Base-by-base conservation (phyloP, 2,888 invertebrate species). In the Hydrotaea diabolus region DNA sequence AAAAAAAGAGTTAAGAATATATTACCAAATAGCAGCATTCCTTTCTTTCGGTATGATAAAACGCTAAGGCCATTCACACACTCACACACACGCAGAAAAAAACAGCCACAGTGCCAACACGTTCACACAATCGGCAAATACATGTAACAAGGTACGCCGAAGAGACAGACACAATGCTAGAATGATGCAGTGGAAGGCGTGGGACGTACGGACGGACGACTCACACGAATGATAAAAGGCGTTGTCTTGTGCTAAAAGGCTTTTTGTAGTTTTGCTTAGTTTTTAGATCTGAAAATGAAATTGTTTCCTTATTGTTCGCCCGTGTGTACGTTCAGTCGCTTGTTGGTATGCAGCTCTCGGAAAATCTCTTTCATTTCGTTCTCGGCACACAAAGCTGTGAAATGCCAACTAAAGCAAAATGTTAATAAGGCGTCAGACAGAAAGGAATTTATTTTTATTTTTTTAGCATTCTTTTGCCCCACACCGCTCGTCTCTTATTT, bases 341-440 rank as follows among this genome's bases (percentile, higher is more conserved):
- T 19, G 21, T 62, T 36, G 31, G 36, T 66, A 19, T 43, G 66
- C 66, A 31, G 36, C 39, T 66, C 39, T 43, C 31, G 19, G 66
- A 43, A 66, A 66, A 66, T 57, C 15, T 57, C 15, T 57, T 53
- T 73, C 21, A 62, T 46, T 75, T 64, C 46, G 26, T 74, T 46
- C 46, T 46, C 46, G 62, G 39, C 43, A 71, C 31, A 71, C 19
- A 71, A 77, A 53, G 59, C 62, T 72, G 77, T 72, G 39, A 78
- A 78, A 78, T 78, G 77, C 71, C 72, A 78, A 72, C 77, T 72
- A 72, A 72, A 62, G 77, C 59, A 72, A 78, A 72, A 78, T 72
- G 71, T 78, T 78, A 78, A 72, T 78, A 78, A 78, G 77, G 72
- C 77, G 71, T 72, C 72, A 78, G 71, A 78, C 71, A 62, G 59